phyloP scores from a whole-genome alignment of 2,888 invertebrate species.

The Acronicta psi region DNA sequence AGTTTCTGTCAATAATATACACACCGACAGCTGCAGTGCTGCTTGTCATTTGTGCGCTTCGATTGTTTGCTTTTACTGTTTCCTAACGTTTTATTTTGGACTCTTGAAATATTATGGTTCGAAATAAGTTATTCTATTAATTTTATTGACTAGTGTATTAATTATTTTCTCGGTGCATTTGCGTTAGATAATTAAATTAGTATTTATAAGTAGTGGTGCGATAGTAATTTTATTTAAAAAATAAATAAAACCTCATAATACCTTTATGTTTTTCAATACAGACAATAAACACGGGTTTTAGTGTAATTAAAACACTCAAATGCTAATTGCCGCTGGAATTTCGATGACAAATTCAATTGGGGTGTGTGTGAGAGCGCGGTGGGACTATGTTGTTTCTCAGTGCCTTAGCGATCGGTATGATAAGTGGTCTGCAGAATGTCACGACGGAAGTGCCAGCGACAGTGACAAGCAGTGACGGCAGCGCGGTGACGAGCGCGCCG shows the following conservation, averaged over 20 bases:
- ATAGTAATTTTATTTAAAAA: slow-evolving; percentile 49
- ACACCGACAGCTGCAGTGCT: slow-evolving; percentile 52
- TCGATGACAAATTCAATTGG: slow-evolving; percentile 75
- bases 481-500: slow-evolving; percentile 74
- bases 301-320: slow-evolving; percentile 73
- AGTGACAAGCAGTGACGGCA: slow-evolving; percentile 75
- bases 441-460: slow-evolving; percentile 77
- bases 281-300: slow-evolving; percentile 50
- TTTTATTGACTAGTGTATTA: slow-evolving; percentile 45
- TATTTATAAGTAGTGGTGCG: slow-evolving; percentile 55
- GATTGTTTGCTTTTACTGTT: slow-evolving; percentile 83
- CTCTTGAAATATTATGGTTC: slow-evolving; percentile 58
- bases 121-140: slow-evolving; percentile 57
- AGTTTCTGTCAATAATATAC: slow-evolving; percentile 64
- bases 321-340: slow-evolving; percentile 74
- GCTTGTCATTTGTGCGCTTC: slow-evolving; percentile 80
- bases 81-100: slow-evolving; percentile 77
- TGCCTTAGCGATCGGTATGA: slow-evolving; percentile 86
- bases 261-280: slow-evolving; percentile 36
- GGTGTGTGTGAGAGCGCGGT: slow-evolving; percentile 69
- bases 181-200: slow-evolving; percentile 55
- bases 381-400: slow-evolving; percentile 87
- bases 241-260: slow-evolving; percentile 44
- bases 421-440: slow-evolving; percentile 83
- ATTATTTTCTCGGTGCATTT: slow-evolving; percentile 53